phyloP scores from a whole-genome alignment of 1,140 invertebrate genomes.

The Hyles euphorbiae region DNA sequence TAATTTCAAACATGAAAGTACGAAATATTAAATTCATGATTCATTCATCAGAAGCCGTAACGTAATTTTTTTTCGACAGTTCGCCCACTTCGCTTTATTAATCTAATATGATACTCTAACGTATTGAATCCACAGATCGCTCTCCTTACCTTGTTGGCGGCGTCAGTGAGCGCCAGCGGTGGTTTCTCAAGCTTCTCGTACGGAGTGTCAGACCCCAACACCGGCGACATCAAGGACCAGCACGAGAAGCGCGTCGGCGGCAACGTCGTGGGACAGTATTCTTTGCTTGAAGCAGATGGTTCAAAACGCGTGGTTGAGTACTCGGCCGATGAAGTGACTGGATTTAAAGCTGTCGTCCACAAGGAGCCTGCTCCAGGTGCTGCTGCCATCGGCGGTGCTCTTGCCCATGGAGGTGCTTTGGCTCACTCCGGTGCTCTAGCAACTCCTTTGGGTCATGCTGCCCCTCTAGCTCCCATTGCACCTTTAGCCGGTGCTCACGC shows the following conservation, averaged over 20 bases:
- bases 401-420: slow-evolving; percentile 2
- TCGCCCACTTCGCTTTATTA: no score
- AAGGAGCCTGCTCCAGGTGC: slow-evolving; percentile 43
- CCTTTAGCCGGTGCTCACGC: slow-evolving; percentile 5
- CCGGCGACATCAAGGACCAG: slow-evolving; percentile 71
- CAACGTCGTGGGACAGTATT: slow-evolving; percentile 73
- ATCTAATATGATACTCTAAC: no score
- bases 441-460: slow-evolving; percentile 11
- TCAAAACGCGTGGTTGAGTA: slow-evolving; percentile 69
- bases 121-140: slow-evolving; percentile 25
- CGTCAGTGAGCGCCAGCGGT: slow-evolving; percentile 31
- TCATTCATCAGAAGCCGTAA: no score
- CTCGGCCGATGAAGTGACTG: slow-evolving; percentile 59
- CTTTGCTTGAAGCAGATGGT: slow-evolving; percentile 64
- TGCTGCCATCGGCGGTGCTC: not conserved
- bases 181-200: slow-evolving; percentile 57
- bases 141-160: slow-evolving; percentile 29
- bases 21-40: no score
- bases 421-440: not conserved
- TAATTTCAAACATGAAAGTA: no score
- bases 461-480: slow-evolving; percentile 2
- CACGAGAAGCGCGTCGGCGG: slow-evolving; percentile 73
- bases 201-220: slow-evolving; percentile 67
- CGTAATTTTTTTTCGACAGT: slow-evolving; percentile 10
- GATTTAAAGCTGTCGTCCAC: slow-evolving; percentile 71